phyloP scores from a whole-genome alignment of 2,113 vertebrate genomes.

The Prinia subflava region DNA sequence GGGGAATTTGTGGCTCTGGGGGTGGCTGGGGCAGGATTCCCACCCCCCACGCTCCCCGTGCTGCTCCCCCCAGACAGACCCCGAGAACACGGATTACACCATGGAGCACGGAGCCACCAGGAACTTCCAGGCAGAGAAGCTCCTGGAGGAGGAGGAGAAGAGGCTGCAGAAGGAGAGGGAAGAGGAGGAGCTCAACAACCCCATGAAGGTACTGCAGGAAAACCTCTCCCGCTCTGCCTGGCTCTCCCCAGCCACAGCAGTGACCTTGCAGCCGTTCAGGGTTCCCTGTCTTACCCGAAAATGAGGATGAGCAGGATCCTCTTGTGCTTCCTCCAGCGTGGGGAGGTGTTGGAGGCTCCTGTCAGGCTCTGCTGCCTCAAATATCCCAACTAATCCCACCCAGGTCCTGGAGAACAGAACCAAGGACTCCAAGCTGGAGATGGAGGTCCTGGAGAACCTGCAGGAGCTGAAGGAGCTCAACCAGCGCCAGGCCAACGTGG shows the following conservation, averaged over 20 bases:
- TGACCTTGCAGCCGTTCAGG: accelerated
- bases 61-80: slow-evolving; percentile 81
- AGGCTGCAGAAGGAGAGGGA: slow-evolving; percentile 87
- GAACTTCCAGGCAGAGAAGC: slow-evolving; percentile 95
- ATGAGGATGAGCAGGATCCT: neutral
- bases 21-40: neutral
- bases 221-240: neutral
- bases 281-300: neutral
- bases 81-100: slow-evolving; percentile 93
- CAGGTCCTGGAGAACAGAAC: slow-evolving; percentile 96
- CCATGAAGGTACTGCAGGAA: slow-evolving; percentile 85
- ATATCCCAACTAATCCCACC: accelerated
- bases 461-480: slow-evolving; percentile 97
- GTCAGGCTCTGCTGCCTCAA: neutral
- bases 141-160: slow-evolving; percentile 93
- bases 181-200: slow-evolving; percentile 96
- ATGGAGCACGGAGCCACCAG: slow-evolving; percentile 94
- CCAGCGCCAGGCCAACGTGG: slow-evolving; percentile 92
- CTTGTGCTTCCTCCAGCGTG: neutral
- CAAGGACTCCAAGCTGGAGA: slow-evolving; percentile 95
- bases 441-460: slow-evolving; percentile 96
- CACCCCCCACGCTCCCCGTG: accelerated
- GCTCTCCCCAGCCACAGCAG: neutral
- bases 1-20: neutral
- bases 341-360: neutral